These are phyloP conservation scores for Tortrix viridana DNA, from an alignment of 2,888 invertebrate species.

Conservation along the genomic window DNA sequence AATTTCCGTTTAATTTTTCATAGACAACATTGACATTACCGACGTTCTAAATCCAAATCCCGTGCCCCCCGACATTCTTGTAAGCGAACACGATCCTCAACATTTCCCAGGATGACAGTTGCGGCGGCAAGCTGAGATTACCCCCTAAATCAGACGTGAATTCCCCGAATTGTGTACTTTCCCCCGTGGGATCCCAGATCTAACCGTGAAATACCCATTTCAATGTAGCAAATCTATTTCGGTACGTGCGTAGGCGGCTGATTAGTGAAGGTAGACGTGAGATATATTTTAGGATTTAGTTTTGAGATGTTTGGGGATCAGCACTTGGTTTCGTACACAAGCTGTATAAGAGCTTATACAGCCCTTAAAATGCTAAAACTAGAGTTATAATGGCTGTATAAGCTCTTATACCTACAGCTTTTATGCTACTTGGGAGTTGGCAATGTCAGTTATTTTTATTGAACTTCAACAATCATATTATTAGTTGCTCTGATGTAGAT, in stretches of 20 bases:
- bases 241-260: slow-evolving; percentile 17
- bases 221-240: slow-evolving; percentile 37
- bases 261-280: slow-evolving; percentile 9
- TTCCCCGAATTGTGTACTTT: slow-evolving; percentile 33
- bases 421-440: too few species aligned
- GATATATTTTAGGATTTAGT: background rate
- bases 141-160: slow-evolving; percentile 38
- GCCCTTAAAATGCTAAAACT: too few species aligned
- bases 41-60: background rate
- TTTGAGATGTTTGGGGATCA: background rate
- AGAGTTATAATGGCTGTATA: too few species aligned
- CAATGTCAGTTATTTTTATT: too few species aligned
- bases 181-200: slow-evolving; percentile 33
- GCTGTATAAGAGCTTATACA: too few species aligned
- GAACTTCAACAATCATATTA: too few species aligned
- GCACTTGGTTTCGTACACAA: background rate
- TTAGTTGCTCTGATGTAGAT: too few species aligned
- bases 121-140: slow-evolving; percentile 36
- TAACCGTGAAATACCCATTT: slow-evolving; percentile 35
- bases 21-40: background rate
- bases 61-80: background rate
- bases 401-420: too few species aligned
- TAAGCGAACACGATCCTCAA: slow-evolving; percentile 8
- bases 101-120: slow-evolving; percentile 37
- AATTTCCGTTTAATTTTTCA: too few species aligned